These are phyloP conservation scores for Origma solitaria DNA, from an alignment of 2,113 vertebrate genomes.

Conservation along the genomic window DNA sequence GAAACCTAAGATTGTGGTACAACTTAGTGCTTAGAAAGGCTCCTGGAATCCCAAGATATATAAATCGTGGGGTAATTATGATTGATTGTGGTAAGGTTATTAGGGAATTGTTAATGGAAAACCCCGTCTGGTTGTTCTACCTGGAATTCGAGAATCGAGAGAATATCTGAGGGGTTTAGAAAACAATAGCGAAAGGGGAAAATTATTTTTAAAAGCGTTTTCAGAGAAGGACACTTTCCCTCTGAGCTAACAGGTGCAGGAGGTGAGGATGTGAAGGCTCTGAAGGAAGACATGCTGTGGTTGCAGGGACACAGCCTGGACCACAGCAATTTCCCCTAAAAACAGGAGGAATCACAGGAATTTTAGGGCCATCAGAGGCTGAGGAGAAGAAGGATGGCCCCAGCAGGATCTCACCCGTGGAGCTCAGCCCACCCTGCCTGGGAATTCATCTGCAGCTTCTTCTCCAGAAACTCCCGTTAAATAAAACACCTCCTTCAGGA, in stretches of 20 bases:
- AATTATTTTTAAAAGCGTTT: background rate
- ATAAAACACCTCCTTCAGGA: background rate
- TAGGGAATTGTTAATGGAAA: background rate
- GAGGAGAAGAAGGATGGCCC: background rate
- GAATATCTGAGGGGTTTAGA: background rate
- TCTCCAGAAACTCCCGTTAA: background rate
- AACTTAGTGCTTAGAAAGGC: rapidly evolving
- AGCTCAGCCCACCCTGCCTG: background rate
- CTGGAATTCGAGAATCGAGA: background rate
- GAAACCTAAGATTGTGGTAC: background rate
- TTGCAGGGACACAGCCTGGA: background rate
- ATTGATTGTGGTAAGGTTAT: background rate
- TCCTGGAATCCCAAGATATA: background rate
- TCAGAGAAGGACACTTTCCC: background rate
- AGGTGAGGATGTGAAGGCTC: background rate
- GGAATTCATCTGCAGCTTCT: background rate
- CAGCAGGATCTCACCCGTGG: background rate
- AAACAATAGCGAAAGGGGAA: background rate
- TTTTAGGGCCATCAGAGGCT: background rate
- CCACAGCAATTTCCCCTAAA: background rate
- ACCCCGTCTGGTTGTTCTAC: rapidly evolving
- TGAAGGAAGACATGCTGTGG: background rate
- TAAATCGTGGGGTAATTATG: background rate
- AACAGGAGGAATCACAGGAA: background rate
- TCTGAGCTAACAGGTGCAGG: background rate